Evolutionary conservation across 2,888 invertebrate genomes (phyloP).

Genomic region (Drepana falcataria): DNA sequence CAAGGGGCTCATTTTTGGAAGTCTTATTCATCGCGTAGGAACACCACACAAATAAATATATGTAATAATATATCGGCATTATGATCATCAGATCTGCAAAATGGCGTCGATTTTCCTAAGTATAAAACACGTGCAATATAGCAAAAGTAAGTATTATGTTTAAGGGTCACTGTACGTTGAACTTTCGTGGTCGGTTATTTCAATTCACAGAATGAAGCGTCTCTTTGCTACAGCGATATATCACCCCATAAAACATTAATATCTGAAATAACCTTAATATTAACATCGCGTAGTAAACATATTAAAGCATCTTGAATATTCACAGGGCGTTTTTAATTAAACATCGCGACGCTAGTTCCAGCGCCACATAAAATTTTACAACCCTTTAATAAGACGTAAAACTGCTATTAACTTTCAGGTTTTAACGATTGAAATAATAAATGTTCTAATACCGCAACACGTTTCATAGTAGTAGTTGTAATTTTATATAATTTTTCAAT

Average conservation of each 20-base stretch:
- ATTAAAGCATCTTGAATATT: conserved; percentile 69
- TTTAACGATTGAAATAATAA: conserved; percentile 67
- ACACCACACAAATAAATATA: too few species aligned
- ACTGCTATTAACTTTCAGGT: conserved; percentile 56
- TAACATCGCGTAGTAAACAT: conserved; percentile 42
- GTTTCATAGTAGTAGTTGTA: conserved; percentile 38
- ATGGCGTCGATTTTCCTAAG: too few species aligned
- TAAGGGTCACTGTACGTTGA: background rate
- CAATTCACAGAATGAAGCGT: background rate
- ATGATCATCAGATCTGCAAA: too few species aligned
- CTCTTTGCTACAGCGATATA: background rate
- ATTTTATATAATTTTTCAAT: conserved; percentile 12
- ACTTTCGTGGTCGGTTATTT: background rate
- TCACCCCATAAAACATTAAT: conserved; percentile 13
- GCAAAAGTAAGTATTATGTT: too few species aligned
- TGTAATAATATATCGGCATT: too few species aligned
- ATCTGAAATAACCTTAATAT: conserved; percentile 31
- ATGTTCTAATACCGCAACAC: conserved; percentile 61
- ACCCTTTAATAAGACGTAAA: conserved; percentile 76
- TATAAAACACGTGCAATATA: too few species aligned
- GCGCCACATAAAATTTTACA: conserved; percentile 71
- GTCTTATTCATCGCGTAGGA: too few species aligned
- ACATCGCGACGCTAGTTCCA: conserved; percentile 53
- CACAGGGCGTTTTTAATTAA: conserved; percentile 75
- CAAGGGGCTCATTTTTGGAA: too few species aligned